A percentile compares a stretch with the other conserved stretches of the same genome.
phyloP scores from a whole-genome alignment of 2,113 vertebrate genomes.

The Calyptomena viridis region DNA sequence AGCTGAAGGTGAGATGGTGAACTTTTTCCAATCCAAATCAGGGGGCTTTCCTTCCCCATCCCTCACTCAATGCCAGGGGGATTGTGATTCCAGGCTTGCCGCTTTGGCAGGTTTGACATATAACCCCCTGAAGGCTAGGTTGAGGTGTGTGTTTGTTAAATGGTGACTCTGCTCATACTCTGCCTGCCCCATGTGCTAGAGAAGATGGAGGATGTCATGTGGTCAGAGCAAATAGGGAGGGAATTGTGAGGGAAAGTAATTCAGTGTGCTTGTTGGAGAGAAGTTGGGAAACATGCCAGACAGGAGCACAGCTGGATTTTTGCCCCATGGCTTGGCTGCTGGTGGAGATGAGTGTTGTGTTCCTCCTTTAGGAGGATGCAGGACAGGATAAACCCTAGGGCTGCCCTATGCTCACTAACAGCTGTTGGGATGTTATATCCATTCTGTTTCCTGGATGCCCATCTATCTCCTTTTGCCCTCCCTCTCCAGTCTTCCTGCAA shows the following conservation, averaged over 20 bases:
- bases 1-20: slow-evolving; percentile 72
- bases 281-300: background rate
- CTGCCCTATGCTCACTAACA: background rate
- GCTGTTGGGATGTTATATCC: background rate
- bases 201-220: background rate
- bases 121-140: background rate
- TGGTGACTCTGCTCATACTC: background rate
- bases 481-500: slow-evolving; percentile 81
- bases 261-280: background rate
- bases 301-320: background rate
- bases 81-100: background rate
- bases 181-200: background rate
- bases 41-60: background rate
- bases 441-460: background rate
- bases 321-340: background rate
- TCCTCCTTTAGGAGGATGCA: background rate
- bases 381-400: background rate
- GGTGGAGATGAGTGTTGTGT: background rate
- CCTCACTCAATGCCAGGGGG: fast-evolving
- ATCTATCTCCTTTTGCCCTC: background rate
- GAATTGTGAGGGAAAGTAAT: background rate
- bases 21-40: background rate
- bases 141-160: background rate
- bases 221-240: background rate
- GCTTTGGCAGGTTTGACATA: background rate